Base-by-base conservation (phyloP, 2,888 invertebrate genomes). In the Dione vanillae region DNA sequence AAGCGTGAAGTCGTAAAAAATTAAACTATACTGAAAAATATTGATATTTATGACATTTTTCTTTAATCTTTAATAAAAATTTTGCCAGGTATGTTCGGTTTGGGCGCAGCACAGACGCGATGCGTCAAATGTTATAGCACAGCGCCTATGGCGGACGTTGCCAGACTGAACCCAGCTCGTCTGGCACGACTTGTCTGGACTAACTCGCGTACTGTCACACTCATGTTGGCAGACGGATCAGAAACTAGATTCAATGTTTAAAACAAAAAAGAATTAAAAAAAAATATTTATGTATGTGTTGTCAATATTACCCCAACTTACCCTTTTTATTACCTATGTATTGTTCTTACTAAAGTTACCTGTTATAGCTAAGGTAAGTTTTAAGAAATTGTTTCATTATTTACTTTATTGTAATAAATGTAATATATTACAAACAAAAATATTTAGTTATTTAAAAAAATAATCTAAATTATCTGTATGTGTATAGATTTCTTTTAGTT, bases 51-150 rank as follows among this genome's bases (percentile, higher is more conserved):
- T n/a, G n/a, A n/a, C n/a, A n/a, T n/a, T n/a, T n/a, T n/a, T n/a
- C n/a, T n/a, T n/a, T n/a, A n/a, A n/a, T n/a, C n/a, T n/a, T n/a
- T n/a, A n/a, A n/a, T n/a, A n/a, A n/a, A n/a, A n/a, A 19, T 20
- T 19, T 14, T 43, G 14, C 0, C 83, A 95, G 97, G 98, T 66
- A 97, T 99, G 96, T 99, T 99, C 93, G 99, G 99, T 0, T 94
- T 99, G 81, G 99, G 99, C 16, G 98, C 99, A 77, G 98, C 98
- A 7, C 99, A 99, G 91, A 99, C 99, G 0, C 96, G 98, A 72
- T 99, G 99, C 91, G 96, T 99, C 52, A 98, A 99, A 86, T 98
- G 98, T 64, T 98, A 98, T 93, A 98, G 98, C 77, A 98, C 98
- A 0, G 97, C 97, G 7, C 98, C 98, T 0, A 96, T 98, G 86